Evolutionary conservation across 2,888 invertebrate genomes (phyloP), one percentile per base, ranked within the genome.

Genomic region (Listrodromus nycthemerus): DNA sequence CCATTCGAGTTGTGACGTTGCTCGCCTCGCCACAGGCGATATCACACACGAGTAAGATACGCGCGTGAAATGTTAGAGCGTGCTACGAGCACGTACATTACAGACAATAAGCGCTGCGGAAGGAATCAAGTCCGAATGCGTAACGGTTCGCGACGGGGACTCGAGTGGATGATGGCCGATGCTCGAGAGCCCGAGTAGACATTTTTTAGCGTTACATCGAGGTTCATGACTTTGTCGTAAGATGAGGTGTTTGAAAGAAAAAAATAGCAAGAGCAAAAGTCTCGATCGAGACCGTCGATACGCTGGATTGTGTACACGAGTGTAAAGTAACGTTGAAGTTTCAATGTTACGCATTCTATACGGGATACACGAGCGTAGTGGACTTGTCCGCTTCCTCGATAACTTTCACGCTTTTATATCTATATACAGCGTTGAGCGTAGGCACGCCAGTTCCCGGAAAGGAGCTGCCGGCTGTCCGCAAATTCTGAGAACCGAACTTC

Each of bases 341-440:
- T 50, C 69, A 69, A 16, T 61, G 30, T 16, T 61, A 30, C 27
- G 7, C 61, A 30, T 2, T 13, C 45, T 66, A 24, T 66, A 5
- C 21, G 16, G 19, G 33, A 19, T 41, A 21, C 37, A 24, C 48
- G 58, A 10, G 70, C 50, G 33, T 27, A 19, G 27, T 50, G 58
- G 41, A 65, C 45, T 19, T 16, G 67, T 80, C 21, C 52, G 67
- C 80, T 80, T 80, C 67, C 67, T 63, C 91, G 87, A 91, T 90
- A 90, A 91, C 91, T 91, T 91, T 90, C 90, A 90, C 90, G 88
- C 90, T 91, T 41, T 45, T 58, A 77, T 82, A 67, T 70, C 63
- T 69, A 37, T 65, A 52, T 71, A 24, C 7, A 52, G 50, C n/a
- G n/a, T 55, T 30, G 5, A 70, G 27, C 37, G 52, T 10, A 41